Evolutionary conservation across 2,888 invertebrate genomes (phyloP).

Genomic region (Exocentrus adspersus): DNA sequence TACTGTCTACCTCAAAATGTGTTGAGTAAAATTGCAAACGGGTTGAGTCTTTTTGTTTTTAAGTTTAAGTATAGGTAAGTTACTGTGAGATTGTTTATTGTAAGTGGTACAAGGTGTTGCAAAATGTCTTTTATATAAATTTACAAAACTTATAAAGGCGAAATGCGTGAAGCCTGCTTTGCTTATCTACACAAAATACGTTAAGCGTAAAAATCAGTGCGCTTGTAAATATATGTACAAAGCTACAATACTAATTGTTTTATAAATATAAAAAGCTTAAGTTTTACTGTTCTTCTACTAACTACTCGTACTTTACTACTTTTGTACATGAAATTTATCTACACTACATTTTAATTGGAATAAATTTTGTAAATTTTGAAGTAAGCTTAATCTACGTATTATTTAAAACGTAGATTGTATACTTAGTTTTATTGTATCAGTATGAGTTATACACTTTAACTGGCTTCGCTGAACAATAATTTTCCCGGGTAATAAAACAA

Average conservation of each 20-base stretch:
- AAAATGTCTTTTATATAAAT: constrained; percentile 25
- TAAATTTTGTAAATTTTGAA: constrained; percentile 12
- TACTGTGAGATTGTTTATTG: constrained; percentile 9
- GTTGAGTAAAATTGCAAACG: too few relatives aligned
- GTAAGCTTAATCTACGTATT: neutral
- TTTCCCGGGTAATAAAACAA: too few relatives aligned
- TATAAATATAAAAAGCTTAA: too few relatives aligned
- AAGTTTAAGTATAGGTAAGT: too few relatives aligned
- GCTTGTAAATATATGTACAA: too few relatives aligned
- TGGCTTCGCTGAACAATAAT: neutral
- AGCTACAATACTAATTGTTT: too few relatives aligned
- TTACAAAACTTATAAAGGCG: constrained; percentile 10
- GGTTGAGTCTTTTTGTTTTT: too few relatives aligned
- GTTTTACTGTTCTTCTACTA: too few relatives aligned
- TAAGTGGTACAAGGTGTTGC: constrained; percentile 35
- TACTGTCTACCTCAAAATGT: constrained; percentile 9
- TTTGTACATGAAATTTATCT: too few relatives aligned
- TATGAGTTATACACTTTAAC: constrained; percentile 10
- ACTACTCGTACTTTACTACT: too few relatives aligned
- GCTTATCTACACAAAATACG: neutral
- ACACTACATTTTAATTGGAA: neutral
- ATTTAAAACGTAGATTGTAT: neutral
- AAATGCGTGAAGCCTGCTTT: neutral
- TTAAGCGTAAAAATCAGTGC: too few relatives aligned
- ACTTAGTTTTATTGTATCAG: neutral